Evolutionary conservation across 2,797 vertebrate genomes (phyloP), one percentile per base, ranked within the genome.

Genomic region (Argyrosomus regius): DNA sequence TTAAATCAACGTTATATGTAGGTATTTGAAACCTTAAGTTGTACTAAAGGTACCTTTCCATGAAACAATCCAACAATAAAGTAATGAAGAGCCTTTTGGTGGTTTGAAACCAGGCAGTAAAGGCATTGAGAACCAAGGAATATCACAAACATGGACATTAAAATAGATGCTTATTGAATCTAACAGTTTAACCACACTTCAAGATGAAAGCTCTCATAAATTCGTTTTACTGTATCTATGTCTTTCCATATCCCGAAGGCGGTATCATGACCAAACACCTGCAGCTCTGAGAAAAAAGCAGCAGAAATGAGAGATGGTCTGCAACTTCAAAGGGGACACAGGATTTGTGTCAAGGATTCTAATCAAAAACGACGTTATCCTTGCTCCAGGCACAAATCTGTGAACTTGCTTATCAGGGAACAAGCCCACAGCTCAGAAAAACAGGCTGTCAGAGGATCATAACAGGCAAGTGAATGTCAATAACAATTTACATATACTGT

Each of bases 261-360:
- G 1, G 57, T 84, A 88, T 91, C 86, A 72, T 71, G 60, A 68
- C 63, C 82, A 65, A 85, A 87, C 86, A 92, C 86, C 87, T 86
- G 81, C 68, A 83, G 80, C 72, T 57, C 56, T 41, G 31, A n/a
- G 41, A 61, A 82, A 78, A 75, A 41, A 53, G 18, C 46, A 18
- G 56, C 5, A 20, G 69, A 74, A 72, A 68, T 64, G 63, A 78
- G 72, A 88, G 78, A 82, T 50, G 77, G 81, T 72, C 78, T 69
- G 65, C 43, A 72, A 85, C 84, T 88, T 90, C 85, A 90, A 90
- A 92, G 80, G 22, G 43, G 58, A 74, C 39, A 73, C 74, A 60
- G 73, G 85, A 90, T 89, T 89, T 90, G 74, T 91, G 83, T 89
- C 86, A 83, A 85, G 83, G 73, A 83, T 81, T 91, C 68, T 78